Percentiles rank a stretch among this genome's conserved stretches.
These are phyloP conservation scores for Sarcophaga rosellei DNA, from an alignment of 2,888 invertebrate species.

Conservation along the genomic window DNA sequence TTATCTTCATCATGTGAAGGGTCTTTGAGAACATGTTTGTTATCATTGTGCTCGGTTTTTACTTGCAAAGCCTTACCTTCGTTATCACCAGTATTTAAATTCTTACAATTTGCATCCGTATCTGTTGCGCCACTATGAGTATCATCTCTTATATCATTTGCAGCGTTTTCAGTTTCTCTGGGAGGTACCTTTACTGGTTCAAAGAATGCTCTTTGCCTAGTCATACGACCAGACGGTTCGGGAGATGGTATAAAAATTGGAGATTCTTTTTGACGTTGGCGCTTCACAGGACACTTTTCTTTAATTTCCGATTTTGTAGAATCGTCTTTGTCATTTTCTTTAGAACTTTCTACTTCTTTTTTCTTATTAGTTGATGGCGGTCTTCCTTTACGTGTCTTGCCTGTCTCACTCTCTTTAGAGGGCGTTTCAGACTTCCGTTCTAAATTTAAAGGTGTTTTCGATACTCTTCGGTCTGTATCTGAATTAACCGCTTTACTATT, in stretches of 20 bases:
- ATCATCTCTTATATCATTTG: slow-evolving; percentile 34
- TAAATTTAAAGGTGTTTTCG: slow-evolving; percentile 63
- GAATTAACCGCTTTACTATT: slow-evolving; percentile 68
- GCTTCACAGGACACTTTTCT: slow-evolving; percentile 74
- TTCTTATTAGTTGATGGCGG: slow-evolving; percentile 70
- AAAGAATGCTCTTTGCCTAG: slow-evolving; percentile 79
- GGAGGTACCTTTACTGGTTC: slow-evolving; percentile 79
- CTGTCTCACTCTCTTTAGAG: slow-evolving; percentile 71
- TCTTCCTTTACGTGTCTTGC: slow-evolving; percentile 72
- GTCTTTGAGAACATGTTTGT: slow-evolving; percentile 8
- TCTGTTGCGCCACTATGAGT: not conserved
- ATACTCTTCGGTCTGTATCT: slow-evolving; percentile 65
- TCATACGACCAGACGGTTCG: slow-evolving; percentile 80
- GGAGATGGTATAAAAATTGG: slow-evolving; percentile 79
- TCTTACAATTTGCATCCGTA: slow-evolving; percentile 24
- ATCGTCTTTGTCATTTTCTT: slow-evolving; percentile 64
- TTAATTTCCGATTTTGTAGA: slow-evolving; percentile 58
- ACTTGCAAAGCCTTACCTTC: not conserved
- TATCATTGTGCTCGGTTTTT: slow-evolving; percentile 28
- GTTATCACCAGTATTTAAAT: slow-evolving; percentile 19
- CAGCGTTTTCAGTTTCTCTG: slow-evolving; percentile 49
- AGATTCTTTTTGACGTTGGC: slow-evolving; percentile 79
- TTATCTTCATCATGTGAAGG: not conserved
- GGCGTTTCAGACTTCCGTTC: slow-evolving; percentile 71
- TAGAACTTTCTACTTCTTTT: slow-evolving; percentile 47